Conservation (phyloP, 1,140 invertebrate genomes). For the Hycleus phaleratus region DNA sequence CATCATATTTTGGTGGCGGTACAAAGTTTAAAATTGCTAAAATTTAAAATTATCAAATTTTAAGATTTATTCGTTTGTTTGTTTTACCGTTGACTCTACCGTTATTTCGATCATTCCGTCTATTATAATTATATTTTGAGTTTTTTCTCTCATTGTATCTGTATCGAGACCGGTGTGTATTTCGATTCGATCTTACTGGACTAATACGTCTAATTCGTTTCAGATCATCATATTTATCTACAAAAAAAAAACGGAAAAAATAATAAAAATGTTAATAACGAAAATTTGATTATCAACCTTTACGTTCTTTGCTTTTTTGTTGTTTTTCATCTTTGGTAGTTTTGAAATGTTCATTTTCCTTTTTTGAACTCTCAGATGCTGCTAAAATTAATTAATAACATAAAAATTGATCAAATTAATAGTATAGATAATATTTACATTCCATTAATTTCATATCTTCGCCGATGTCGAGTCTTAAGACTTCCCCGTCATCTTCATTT, state of each 20-base stretch:
- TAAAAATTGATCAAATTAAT: neutral
- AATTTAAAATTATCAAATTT: too few relatives aligned
- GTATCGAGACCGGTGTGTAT: neutral
- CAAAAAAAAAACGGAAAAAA: too few relatives aligned
- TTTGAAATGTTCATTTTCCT: neutral
- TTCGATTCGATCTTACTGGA: too few relatives aligned
- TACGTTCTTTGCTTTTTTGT: too few relatives aligned
- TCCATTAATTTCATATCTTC: constrained; percentile 15
- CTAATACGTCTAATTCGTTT: too few relatives aligned
- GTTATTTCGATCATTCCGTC: constrained; percentile 1
- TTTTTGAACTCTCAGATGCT: neutral
- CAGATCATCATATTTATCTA: too few relatives aligned
- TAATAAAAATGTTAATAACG: too few relatives aligned
- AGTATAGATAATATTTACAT: constrained; percentile 5
- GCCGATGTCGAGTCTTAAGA: constrained; percentile 9
- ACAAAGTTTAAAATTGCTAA: too few relatives aligned
- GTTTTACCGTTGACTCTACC: neutral
- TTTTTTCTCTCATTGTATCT: neutral
- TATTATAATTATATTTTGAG: constrained; percentile 1
- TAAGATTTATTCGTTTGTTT: too few relatives aligned
- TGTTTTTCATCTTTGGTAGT: too few relatives aligned
- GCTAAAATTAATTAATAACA: neutral
- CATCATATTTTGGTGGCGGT: too few relatives aligned
- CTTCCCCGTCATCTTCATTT: constrained; percentile 17
- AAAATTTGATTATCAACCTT: too few relatives aligned